Conservation (phyloP, 2,888 invertebrate species). For the Leptarthrus brevirostris region DNA sequence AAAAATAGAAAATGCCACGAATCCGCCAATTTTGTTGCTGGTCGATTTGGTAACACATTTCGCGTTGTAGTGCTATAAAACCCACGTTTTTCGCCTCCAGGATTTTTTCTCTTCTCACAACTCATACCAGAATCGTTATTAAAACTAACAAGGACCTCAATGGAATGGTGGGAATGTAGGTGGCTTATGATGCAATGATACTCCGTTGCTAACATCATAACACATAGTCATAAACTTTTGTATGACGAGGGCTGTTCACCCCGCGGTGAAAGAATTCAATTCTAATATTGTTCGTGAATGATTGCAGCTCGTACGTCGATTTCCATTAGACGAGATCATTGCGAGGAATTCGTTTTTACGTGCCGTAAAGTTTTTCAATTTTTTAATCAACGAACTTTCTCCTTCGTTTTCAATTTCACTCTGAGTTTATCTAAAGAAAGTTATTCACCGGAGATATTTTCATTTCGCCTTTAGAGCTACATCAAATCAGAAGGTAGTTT, state of each 20-base stretch:
- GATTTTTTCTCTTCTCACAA: neutral
- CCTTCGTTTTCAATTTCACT: no score
- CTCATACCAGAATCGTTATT: slow-evolving; percentile 9
- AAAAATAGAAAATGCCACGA: slow-evolving; percentile 17
- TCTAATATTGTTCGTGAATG: slow-evolving; percentile 6
- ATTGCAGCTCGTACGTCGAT: neutral
- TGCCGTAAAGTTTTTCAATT: neutral
- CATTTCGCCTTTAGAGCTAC: no score
- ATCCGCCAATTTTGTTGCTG: neutral
- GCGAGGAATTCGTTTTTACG: neutral
- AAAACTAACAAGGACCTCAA: neutral
- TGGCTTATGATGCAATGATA: neutral
- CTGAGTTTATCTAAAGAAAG: no score
- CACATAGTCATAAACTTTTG: neutral
- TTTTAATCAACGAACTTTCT: neutral
- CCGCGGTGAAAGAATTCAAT: neutral
- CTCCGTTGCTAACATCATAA: neutral
- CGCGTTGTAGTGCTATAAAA: neutral
- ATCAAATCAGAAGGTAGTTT: no score
- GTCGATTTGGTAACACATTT: slow-evolving; percentile 26
- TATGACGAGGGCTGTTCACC: neutral
- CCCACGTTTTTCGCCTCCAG: slow-evolving; percentile 6
- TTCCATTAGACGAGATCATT: neutral
- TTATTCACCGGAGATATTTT: no score
- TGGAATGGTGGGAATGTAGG: neutral